Evolutionary conservation across 2,888 invertebrate species (phyloP).

Genomic region (Chrysopilus asiliformis): DNA sequence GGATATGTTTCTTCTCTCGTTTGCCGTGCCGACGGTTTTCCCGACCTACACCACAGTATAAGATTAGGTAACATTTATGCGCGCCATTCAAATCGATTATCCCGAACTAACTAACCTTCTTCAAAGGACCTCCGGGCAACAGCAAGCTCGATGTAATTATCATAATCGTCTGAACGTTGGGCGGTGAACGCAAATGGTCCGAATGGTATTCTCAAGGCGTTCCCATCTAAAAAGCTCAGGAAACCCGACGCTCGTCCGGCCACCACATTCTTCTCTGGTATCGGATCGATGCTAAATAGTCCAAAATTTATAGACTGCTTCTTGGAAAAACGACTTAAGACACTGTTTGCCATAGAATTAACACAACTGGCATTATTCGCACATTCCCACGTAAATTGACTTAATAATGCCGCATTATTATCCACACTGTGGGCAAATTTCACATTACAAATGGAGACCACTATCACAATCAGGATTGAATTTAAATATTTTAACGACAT

Average conservation of each 20-base stretch:
- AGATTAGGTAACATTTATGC: no score
- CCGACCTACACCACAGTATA: no score
- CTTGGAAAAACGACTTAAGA: slow-evolving; percentile 40
- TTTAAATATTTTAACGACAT: no score
- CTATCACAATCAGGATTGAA: no score
- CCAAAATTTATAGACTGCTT: slow-evolving; percentile 43
- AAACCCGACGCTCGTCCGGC: slow-evolving; percentile 24
- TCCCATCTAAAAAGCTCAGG: slow-evolving; percentile 29
- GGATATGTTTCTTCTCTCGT: slow-evolving; percentile 46
- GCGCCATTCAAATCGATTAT: no score
- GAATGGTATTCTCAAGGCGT: slow-evolving; percentile 31
- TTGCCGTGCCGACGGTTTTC: slow-evolving; percentile 18
- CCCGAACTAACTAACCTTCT: slow-evolving; percentile 25
- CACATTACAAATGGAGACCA: no score
- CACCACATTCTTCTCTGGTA: slow-evolving; percentile 20
- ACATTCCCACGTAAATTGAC: slow-evolving; percentile 37
- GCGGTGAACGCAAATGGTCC: slow-evolving; percentile 34
- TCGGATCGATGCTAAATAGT: slow-evolving; percentile 42
- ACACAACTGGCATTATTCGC: slow-evolving; percentile 50
- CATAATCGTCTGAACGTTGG: slow-evolving; percentile 31
- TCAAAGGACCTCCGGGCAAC: slow-evolving; percentile 26
- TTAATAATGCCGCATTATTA: slow-evolving; percentile 16
- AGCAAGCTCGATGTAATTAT: slow-evolving; percentile 32
- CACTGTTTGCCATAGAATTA: slow-evolving; percentile 38
- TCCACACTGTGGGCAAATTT: no score